These are phyloP conservation scores for Lampris megalopsis DNA, from an alignment of 2,113 vertebrate genomes.

Conservation along the genomic window DNA sequence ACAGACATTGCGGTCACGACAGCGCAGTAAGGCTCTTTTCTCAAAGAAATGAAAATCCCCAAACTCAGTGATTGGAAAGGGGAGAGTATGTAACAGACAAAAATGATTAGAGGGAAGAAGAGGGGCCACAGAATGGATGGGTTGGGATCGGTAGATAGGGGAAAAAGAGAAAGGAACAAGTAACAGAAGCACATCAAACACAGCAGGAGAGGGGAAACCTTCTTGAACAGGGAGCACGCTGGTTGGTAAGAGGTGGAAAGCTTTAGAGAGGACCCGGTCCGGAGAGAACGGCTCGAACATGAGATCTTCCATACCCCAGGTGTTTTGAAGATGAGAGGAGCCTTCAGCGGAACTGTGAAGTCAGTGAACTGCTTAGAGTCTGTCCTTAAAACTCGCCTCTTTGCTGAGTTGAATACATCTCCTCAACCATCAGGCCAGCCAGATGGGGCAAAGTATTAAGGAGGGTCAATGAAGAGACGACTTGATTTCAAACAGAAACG, in stretches of 20 bases:
- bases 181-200: constrained; percentile 41
- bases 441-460: constrained; percentile 6
- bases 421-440: background rate
- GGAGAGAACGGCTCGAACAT: constrained; percentile 25
- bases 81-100: constrained; percentile 9
- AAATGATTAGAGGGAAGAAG: constrained; percentile 30
- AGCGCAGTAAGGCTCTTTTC: constrained; percentile 20
- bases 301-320: constrained; percentile 14
- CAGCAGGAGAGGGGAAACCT: constrained; percentile 8
- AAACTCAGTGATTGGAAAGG: constrained; percentile 14
- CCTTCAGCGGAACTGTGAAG: constrained; percentile 31
- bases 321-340: constrained; percentile 59
- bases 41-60: background rate
- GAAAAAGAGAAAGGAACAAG: constrained; percentile 1
- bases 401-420: constrained; percentile 33
- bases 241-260: constrained; percentile 30
- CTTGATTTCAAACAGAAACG: constrained; percentile 28
- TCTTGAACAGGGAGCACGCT: constrained; percentile 35
- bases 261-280: constrained; percentile 39
- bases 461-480: constrained; percentile 4
- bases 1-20: constrained; percentile 38
- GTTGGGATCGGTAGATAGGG: background rate
- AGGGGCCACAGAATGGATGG: constrained; percentile 4
- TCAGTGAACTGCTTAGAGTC: constrained; percentile 32
- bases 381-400: constrained; percentile 33